Percentiles rank a stretch among this genome's conserved stretches.
Conservation (phyloP, 2,113 vertebrate species). For the Tragelaphus scriptus region DNA sequence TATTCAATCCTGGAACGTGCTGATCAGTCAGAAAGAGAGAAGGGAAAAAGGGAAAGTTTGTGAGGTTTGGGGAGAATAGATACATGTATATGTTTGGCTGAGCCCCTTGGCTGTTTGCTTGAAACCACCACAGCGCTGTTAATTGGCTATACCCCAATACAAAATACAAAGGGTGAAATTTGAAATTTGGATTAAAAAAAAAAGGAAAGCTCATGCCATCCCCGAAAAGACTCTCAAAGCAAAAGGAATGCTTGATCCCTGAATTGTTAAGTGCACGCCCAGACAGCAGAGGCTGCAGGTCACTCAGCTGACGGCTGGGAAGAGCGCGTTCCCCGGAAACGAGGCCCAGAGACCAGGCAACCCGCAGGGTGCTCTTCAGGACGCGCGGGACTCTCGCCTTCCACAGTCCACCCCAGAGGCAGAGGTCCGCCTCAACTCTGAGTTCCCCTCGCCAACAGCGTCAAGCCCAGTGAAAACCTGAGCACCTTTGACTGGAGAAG, state of each 20-base stretch:
- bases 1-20: accelerated
- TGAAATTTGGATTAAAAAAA: not conserved
- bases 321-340: accelerated
- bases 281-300: accelerated
- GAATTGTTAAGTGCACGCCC: accelerated
- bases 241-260: accelerated
- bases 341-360: not conserved
- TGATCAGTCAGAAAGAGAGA: not conserved
- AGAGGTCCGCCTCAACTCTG: accelerated
- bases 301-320: accelerated
- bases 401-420: accelerated
- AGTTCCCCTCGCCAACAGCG: accelerated
- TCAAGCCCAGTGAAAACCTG: accelerated
- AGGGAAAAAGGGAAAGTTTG: accelerated
- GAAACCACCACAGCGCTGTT: not conserved
- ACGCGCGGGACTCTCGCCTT: accelerated
- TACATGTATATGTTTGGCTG: accelerated
- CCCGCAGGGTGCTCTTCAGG: accelerated
- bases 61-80: not conserved
- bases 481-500: not conserved
- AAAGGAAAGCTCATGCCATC: accelerated
- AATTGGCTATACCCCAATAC: not conserved
- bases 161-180: not conserved
- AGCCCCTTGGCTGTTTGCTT: not conserved
- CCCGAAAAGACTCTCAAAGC: not conserved